Base-by-base conservation (phyloP, 2,113 vertebrate genomes). In the Cyanoderma ruficeps region DNA sequence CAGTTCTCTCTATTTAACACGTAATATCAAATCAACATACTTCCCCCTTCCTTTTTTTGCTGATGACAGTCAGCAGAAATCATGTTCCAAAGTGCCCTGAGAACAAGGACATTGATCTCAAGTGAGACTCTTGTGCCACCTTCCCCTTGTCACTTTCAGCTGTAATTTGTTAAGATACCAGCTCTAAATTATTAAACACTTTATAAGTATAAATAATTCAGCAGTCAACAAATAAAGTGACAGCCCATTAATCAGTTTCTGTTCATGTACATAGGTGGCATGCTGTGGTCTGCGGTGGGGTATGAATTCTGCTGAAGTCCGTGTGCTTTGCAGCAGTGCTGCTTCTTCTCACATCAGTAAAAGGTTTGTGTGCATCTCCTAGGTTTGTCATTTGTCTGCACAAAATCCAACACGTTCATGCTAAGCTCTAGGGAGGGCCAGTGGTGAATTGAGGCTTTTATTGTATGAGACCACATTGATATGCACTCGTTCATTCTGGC, bases 131-230 rank as follows among this genome's bases (percentile, higher is more conserved):
- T 95, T 87, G 78, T 97, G 90, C 96, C 96, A 97, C 97, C 96
- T 97, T 98, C 97, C 91, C 92, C 97, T 97, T 98, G 98, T 98
- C 98, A 98, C 94, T 97, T 98, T 98, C 92, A 93, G 96, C 96
- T 94, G 96, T 99, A 98, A 98, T 99, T 98, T 98, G 97, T 97
- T 98, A 98, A 98, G 97, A 97, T 98, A 97, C 98, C 97, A 96
- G 96, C 96, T 97, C 96, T 99, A 98, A 99, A 99, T 99, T 98
- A 99, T 99, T 99, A 98, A 99, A 98, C 84, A 83, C 97, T 98
- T 97, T 98, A 98, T 98, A 98, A 98, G 97, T 98, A 98, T 99
- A 98, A 99, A 99, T 99, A 99, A 99, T 99, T 98, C 98, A 99
- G 98, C 97, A 98, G 98, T 99, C 98, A 98, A 98, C 98, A 99